Base-by-base conservation (phyloP, 2,888 invertebrate genomes). In the Metopia argyrocephala region DNA sequence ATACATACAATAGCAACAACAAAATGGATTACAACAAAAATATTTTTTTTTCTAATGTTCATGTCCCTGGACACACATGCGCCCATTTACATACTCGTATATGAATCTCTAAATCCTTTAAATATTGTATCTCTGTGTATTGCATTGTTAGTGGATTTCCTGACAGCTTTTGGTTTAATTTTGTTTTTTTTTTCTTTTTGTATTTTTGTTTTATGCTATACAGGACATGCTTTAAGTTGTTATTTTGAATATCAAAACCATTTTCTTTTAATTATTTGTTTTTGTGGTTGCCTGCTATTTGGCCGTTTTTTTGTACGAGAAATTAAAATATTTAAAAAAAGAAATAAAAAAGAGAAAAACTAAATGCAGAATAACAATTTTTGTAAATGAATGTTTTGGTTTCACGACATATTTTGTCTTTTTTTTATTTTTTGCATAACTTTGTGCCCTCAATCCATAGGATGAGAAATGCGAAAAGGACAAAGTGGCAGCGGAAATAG, bases 301-400 rank as follows among this genome's bases (percentile, higher is more conserved):
- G n/a, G 18, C n/a, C 23, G 52, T 38, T 38, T 68, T 76, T 73
- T 69, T 52, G 69, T 38, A 80, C 64, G 68, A 76, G 54, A 76
- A 80, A 76, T 73, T 76, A 80, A 80, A 80, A 76, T 76, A 48
- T 25, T 56, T 56, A 52, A 52, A 9, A 64, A 9, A 38, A 38
- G 23, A 15, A 62, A 21, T 25, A 25, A 20, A 50, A 20, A 2
- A 18, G 52, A 62, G 1, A 48, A 65, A 25, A 54, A 15, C 7
- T 45, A 57, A 75, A 73, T 76, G 76, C 76, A 59, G 73, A 57
- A 76, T 52, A 73, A 69, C 54, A 73, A 80, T 73, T 80, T 80
- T 80, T 80, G 80, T 76, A 76, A 80, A 80, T 76, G 59, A 80
- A 80, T 80, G 80, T 80, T 83, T 76, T 65, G 69, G 56, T 83